A percentile compares a stretch with the other conserved stretches of the same genome.
phyloP scores from a whole-genome alignment of 2,113 vertebrate species.

The Heloderma charlesbogerti region DNA sequence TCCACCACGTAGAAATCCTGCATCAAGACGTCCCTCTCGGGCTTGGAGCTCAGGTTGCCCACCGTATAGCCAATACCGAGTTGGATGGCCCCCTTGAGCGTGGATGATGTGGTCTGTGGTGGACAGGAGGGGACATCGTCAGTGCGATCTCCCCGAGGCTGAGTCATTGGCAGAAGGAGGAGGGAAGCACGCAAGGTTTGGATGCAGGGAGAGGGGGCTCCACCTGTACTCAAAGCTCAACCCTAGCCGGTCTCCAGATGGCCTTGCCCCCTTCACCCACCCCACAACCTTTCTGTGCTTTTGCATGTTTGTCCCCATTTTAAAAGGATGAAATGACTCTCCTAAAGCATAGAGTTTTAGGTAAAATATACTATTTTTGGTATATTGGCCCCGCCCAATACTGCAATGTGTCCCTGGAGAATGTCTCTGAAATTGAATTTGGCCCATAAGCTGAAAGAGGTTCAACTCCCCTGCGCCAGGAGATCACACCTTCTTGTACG shows the following conservation, averaged over 20 bases:
- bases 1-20: conserved; percentile 99
- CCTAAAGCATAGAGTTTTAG: no score
- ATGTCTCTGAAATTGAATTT: no score
- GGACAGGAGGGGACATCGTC: not conserved
- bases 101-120: conserved; percentile 93
- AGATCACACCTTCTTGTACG: conserved; percentile 93
- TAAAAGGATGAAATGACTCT: no score
- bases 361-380: no score
- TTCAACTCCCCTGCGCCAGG: not conserved
- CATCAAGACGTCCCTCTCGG: conserved; percentile 97
- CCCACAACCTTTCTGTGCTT: no score
- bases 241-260: not conserved
- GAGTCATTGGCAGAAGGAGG: no score
- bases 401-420: no score
- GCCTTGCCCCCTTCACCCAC: no score
- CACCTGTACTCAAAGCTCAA: not conserved
- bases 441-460: no score
- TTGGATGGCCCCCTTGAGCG: conserved; percentile 97
- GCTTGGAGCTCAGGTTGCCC: conserved; percentile 97
- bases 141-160: not conserved
- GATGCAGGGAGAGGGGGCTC: not conserved
- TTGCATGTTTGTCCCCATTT: no score
- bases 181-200: not conserved
- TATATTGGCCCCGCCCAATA: no score
- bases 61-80: conserved; percentile 98